Conservation (phyloP, 2,113 vertebrate species). For the Tenebrosternarchus preto region DNA sequence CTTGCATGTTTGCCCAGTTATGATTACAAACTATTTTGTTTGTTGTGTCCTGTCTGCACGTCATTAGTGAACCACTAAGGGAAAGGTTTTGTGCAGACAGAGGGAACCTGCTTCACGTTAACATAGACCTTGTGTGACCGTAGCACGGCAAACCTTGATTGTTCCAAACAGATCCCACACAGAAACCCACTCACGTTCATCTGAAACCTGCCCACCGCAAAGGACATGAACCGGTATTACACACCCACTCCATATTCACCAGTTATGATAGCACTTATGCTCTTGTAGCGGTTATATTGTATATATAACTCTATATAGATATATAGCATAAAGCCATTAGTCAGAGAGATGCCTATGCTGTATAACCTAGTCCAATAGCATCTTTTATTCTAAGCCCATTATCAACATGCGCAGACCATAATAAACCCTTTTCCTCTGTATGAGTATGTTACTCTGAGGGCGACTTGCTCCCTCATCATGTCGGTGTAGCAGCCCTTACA, state of each 20-base stretch:
- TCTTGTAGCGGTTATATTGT: no score
- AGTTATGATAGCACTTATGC: no score
- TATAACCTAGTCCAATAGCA: not conserved
- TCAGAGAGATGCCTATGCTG: not conserved
- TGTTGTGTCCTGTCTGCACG: no score
- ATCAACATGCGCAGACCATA: no score
- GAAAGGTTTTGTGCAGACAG: not conserved
- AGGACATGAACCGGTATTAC: not conserved
- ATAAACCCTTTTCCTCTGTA: not conserved
- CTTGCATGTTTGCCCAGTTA: no score
- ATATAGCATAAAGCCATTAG: no score
- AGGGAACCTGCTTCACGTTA: not conserved
- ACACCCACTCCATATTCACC: not conserved
- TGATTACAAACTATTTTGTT: no score
- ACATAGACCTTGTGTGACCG: not conserved
- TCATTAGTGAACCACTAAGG: no score
- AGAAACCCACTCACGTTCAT: not conserved
- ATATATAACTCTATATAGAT: no score
- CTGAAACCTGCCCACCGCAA: not conserved
- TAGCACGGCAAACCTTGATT: not conserved
- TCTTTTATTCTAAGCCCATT: not conserved
- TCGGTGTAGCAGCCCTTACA: not conserved
- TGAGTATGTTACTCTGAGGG: not conserved
- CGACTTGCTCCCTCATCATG: not conserved
- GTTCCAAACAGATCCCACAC: slow-evolving; percentile 9